Base-by-base conservation (phyloP, 2,797 vertebrate genomes). In the Clarias platycephalus region DNA sequence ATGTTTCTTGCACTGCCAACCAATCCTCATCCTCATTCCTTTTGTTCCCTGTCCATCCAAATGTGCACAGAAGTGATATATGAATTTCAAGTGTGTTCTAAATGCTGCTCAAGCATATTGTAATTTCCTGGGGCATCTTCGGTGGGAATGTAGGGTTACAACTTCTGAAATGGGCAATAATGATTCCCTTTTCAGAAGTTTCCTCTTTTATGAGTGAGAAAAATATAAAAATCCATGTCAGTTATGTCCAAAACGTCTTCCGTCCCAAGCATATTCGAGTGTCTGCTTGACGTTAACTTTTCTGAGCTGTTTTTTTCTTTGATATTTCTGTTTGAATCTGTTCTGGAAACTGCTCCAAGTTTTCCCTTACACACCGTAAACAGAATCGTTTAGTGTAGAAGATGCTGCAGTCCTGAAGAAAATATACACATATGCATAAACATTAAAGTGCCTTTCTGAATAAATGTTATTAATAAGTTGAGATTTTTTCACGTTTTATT, bases 331-430 rank as follows among this genome's bases (percentile, higher is more conserved):
- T 91, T 90, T 86, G 95, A 80, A 97, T 96, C 93, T 97, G 95
- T 81, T 87, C 88, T 40, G 97, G 96, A 91, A 98, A 98, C 84
- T 95, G 94, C 0, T 94, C 89, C 74, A 96, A 67, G 87, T 97
- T 93, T 89, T 95, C 90, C 85, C 90, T 95, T 87, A 96, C 95
- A 75, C 96, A 98, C 15, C 89, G 94, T 37, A 97, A 90, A 81
- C 96, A 98, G 90, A 98, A 97, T 80, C 96, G 94, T 92, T 94
- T 96, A 80, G 95, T 95, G 93, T 97, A 98, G 93, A 97, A 97
- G 1, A 98, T 91, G 77, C 97, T 97, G 91, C 96, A 98, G 49
- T 97, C 96, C 97, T 99, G 90, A 64, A 83, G 89, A 5, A 86
- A 62, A 53, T 8, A 84, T 34, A 72, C 13, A 79, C 2, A 81